Percentiles rank a stretch among this genome's conserved stretches.
phyloP scores from a whole-genome alignment of 2,888 invertebrate species.

The Caenorhabditis virilis region DNA sequence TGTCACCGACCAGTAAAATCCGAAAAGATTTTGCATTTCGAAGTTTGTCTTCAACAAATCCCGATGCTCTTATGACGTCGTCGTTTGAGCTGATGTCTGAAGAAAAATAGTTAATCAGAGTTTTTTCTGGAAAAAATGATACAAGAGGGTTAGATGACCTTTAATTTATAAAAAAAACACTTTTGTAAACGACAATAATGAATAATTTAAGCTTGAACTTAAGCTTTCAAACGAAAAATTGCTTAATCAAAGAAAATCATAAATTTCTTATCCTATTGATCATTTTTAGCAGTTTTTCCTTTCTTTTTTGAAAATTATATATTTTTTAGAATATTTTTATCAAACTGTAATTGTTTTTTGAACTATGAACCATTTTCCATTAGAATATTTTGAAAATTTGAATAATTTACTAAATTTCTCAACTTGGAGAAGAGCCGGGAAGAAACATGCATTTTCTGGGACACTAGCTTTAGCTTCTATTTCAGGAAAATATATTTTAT shows the following conservation, averaged over 20 bases:
- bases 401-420: too few relatives aligned
- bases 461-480: too few relatives aligned
- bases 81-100: conserved; percentile 5
- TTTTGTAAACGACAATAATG: not conserved
- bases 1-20: conserved; percentile 54
- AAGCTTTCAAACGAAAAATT: too few relatives aligned
- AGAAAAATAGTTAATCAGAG: not conserved
- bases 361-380: too few relatives aligned
- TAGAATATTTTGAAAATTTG: too few relatives aligned
- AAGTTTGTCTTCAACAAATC: conserved; percentile 13
- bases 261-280: too few relatives aligned
- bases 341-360: not conserved
- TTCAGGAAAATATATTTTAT: too few relatives aligned
- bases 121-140: not conserved
- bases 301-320: not conserved
- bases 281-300: not conserved
- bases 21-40: conserved; percentile 26
- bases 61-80: conserved; percentile 10
- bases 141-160: not conserved
- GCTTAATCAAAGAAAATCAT: too few relatives aligned
- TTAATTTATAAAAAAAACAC: not conserved
- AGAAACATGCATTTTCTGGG: too few relatives aligned
- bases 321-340: not conserved
- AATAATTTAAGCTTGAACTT: too few relatives aligned
- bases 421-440: too few relatives aligned